Conservation (phyloP, 92 coral and sea anemone genomes). For the Epizoanthus stellaris region DNA sequence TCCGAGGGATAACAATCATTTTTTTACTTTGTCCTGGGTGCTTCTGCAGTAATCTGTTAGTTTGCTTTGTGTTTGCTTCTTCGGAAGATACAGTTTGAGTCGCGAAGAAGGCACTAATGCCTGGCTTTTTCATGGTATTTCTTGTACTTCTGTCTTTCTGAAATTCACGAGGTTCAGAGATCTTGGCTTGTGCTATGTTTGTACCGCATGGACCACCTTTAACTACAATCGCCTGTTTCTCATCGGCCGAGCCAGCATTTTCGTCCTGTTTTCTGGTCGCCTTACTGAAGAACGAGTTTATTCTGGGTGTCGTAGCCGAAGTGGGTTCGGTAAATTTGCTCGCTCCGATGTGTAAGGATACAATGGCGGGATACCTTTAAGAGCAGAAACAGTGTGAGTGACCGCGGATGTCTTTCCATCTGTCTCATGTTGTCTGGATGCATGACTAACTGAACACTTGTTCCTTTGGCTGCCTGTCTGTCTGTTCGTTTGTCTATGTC, state of each 20-base stretch:
- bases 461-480: too few species aligned
- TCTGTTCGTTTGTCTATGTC: too few species aligned
- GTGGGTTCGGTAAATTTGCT: slow-evolving; percentile 83
- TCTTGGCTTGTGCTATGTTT: neutral
- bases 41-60: neutral
- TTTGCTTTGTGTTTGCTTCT: neutral
- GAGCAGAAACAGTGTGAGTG: neutral
- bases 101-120: slow-evolving; percentile 37
- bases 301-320: slow-evolving; percentile 65
- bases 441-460: too few species aligned
- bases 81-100: neutral
- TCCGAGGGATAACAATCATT: neutral
- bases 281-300: slow-evolving; percentile 84
- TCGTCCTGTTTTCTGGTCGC: slow-evolving; percentile 38
- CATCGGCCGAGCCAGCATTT: neutral
- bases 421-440: too few species aligned
- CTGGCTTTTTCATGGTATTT: slow-evolving; percentile 14
- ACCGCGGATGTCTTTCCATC: neutral
- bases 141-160: neutral
- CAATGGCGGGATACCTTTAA: slow-evolving; percentile 89
- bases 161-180: neutral
- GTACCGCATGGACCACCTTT: neutral
- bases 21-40: neutral
- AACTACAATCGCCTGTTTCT: neutral
- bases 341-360: slow-evolving; percentile 73